phyloP scores from a whole-genome alignment of 2,888 invertebrate genomes.

The Eremobia ochroleuca region DNA sequence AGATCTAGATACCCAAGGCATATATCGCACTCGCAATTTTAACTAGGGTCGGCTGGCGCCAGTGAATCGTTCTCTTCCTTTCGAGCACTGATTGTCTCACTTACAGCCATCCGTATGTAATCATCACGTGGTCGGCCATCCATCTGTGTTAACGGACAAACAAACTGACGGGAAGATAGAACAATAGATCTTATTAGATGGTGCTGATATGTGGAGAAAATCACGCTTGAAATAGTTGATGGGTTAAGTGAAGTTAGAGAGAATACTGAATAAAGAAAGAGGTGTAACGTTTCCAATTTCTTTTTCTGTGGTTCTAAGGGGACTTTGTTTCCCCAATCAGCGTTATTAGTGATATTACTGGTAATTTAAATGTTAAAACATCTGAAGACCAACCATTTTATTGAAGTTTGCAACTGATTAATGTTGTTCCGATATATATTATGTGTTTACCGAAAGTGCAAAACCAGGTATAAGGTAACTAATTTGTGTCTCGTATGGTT shows the following conservation, averaged over 20 bases:
- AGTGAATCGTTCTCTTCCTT: slow-evolving; percentile 63
- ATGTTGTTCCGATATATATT: neutral
- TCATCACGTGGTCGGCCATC: slow-evolving; percentile 63
- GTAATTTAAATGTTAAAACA: neutral
- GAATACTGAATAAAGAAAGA: neutral
- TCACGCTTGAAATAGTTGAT: slow-evolving; percentile 44
- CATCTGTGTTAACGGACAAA: slow-evolving; percentile 66
- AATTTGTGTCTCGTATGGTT: neutral
- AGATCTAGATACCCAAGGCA: neutral
- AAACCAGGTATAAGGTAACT: neutral
- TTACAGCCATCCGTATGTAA: slow-evolving; percentile 64
- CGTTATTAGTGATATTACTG: neutral
- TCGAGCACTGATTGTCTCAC: slow-evolving; percentile 65
- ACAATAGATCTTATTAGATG: slow-evolving; percentile 57
- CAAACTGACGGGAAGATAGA: slow-evolving; percentile 64
- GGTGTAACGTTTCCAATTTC: neutral
- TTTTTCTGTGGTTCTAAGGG: neutral
- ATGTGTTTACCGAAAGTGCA: neutral
- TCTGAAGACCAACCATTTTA: neutral
- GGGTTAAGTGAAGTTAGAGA: neutral
- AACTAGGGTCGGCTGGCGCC: slow-evolving; percentile 60
- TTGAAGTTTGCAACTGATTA: neutral
- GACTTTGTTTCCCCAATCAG: neutral
- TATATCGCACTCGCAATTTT: slow-evolving; percentile 34
- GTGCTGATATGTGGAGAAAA: slow-evolving; percentile 42